Percentiles rank a stretch among this genome's conserved stretches.
phyloP scores from a whole-genome alignment of 1,140 invertebrate species.

The Arion vulgaris region DNA sequence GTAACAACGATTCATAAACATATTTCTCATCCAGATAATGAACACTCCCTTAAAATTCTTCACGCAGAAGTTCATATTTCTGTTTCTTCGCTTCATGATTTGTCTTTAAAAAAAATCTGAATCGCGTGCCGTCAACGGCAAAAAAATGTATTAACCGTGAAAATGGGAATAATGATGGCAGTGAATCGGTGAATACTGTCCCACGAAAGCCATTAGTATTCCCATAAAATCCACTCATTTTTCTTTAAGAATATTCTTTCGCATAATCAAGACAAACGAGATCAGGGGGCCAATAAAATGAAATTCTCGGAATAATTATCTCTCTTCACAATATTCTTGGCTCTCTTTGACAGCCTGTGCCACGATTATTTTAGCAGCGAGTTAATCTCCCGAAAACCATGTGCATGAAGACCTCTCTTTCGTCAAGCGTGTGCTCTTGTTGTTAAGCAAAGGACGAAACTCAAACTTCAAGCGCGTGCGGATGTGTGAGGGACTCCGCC shows the following conservation, averaged over 20 bases:
- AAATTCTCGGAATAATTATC: not conserved
- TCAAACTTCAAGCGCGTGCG: not conserved
- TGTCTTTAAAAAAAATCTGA: too few species aligned
- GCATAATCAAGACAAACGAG: constrained; percentile 2
- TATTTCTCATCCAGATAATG: too few species aligned
- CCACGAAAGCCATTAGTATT: not conserved
- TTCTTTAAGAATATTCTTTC: not conserved
- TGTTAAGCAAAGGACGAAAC: not conserved
- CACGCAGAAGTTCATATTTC: not conserved
- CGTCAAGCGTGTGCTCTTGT: not conserved
- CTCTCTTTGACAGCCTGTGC: not conserved
- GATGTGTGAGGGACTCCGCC: not conserved
- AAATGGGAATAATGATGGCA: not conserved
- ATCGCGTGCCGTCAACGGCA: not conserved
- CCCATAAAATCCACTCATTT: not conserved
- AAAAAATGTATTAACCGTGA: not conserved
- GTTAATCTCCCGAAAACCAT: not conserved
- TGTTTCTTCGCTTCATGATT: not conserved
- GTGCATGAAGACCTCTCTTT: not conserved
- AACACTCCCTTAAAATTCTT: too few species aligned
- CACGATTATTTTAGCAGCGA: not conserved
- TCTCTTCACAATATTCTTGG: not conserved
- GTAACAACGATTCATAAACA: too few species aligned
- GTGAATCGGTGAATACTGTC: not conserved
- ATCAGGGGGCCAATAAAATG: not conserved